Base-by-base conservation (phyloP, 2,797 vertebrate genomes). In the Potorous gilbertii region DNA sequence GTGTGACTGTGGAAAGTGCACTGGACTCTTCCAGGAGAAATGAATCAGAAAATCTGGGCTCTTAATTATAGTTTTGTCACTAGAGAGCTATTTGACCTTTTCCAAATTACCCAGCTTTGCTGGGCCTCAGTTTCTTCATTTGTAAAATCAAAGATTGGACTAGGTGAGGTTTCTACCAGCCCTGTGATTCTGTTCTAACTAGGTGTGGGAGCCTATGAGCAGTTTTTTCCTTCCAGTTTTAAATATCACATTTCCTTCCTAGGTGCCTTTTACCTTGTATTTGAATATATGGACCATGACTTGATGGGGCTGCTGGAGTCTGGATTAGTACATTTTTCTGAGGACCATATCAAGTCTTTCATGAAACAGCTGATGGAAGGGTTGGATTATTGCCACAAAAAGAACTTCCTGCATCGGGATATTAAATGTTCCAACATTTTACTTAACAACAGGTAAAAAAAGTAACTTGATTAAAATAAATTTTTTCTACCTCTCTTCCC, bases 251-350 rank as follows among this genome's bases (percentile, higher is more conserved):
- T 10, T 40, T 0, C 93, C 94, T 1, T 59, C 92, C 0, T 90
- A 91, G 99, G 99, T 98, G 99, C 99, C 95, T 99, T 99, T 99
- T 99, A 99, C 97, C 98, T 99, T 98, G 99, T 99, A 97, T 99
- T 99, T 98, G 99, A 99, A 98, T 99, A 99, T 98, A 99, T 99
- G 99, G 99, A 99, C 98, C 99, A 99, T 74, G 99, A 99, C 98
- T 98, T 99, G 98, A 99, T 99, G 99, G 99, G 99, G 97, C 99
- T 99, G 97, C 98, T 99, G 98, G 99, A 99, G 98, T 99, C 99
- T 0, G 99, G 99, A 96, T 98, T 99, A 98, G 99, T 99, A 97
- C 99, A 99, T 97, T 99, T 99, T 98, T 99, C 99, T 98, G 99
- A 99, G 94, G 99, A 99, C 98, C 99, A 99, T 97, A 99, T 99